These are phyloP conservation scores for Speoplatyrhinus poulsoni DNA, from an alignment of 2,113 vertebrate genomes.

Conservation along the genomic window DNA sequence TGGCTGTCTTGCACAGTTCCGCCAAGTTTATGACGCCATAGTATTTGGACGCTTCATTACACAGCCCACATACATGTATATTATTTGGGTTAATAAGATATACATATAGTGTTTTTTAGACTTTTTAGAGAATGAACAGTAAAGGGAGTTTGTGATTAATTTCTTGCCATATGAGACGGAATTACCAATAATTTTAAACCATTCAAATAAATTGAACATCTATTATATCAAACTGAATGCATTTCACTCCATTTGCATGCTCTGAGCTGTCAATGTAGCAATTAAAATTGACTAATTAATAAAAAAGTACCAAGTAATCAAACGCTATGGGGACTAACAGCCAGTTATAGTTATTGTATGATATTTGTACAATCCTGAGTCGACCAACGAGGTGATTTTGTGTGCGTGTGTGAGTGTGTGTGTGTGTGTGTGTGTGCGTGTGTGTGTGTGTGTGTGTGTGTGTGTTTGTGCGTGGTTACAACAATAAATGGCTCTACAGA, in stretches of 20 bases:
- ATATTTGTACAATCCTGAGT: no score
- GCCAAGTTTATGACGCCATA: no score
- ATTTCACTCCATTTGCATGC: conserved; percentile 45
- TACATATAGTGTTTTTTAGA: no score
- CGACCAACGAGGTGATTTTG: neutral
- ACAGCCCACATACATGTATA: no score
- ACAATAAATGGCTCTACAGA: neutral
- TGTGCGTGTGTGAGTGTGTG: conserved; percentile 11
- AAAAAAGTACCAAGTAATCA: neutral
- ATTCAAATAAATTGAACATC: conserved; percentile 23
- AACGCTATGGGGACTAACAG: no score
- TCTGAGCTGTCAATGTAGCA: conserved; percentile 50
- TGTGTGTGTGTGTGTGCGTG: neutral
- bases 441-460: neutral
- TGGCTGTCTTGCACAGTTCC: no score
- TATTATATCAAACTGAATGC: conserved; percentile 30
- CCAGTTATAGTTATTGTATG: no score
- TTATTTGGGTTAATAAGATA: no score
- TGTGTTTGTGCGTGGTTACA: neutral
- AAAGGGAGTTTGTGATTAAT: neutral
- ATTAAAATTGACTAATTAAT: conserved; percentile 1
- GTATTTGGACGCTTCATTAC: no score
- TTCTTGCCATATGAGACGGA: conserved; percentile 3
- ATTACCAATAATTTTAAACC: neutral
- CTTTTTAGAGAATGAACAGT: no score